Conservation (phyloP, 1,140 invertebrate genomes). For the Trichonephila clavata region DNA sequence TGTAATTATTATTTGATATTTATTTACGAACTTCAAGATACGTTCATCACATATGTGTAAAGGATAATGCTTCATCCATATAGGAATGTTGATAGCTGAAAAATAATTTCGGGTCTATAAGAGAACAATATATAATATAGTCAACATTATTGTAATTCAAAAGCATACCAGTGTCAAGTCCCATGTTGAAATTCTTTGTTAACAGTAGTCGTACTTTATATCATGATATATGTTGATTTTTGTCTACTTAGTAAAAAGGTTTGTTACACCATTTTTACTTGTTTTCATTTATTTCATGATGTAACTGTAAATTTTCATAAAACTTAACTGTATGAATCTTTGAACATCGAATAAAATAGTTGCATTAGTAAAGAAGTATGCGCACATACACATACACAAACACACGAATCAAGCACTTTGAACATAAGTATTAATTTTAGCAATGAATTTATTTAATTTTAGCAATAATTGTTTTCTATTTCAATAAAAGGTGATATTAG, state of each 20-base stretch:
- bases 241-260: conserved; percentile 77
- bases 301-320: conserved; percentile 44
- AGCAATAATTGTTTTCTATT: too few species aligned
- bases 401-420: too few species aligned
- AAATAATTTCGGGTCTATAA: conserved; percentile 65
- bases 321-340: conserved; percentile 40
- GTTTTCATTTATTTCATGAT: conserved; percentile 54
- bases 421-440: too few species aligned
- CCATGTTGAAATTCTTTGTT: conserved; percentile 72
- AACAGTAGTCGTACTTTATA: conserved; percentile 75
- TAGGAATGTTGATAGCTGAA: conserved; percentile 74
- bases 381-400: too few species aligned
- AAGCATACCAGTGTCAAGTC: conserved; percentile 62
- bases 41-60: conserved; percentile 58
- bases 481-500: too few species aligned
- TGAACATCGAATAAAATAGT: conserved; percentile 64
- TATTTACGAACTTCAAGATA: conserved; percentile 61
- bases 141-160: conserved; percentile 64
- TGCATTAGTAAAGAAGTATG: conserved; percentile 39
- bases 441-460: too few species aligned
- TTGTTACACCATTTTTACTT: conserved; percentile 73
- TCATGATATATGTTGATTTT: conserved; percentile 76
- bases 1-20: conserved; percentile 69
- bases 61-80: conserved; percentile 60
- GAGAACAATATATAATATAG: conserved; percentile 53